Conservation (phyloP, 1,140 invertebrate species). For the Diploscapter pachys region DNA sequence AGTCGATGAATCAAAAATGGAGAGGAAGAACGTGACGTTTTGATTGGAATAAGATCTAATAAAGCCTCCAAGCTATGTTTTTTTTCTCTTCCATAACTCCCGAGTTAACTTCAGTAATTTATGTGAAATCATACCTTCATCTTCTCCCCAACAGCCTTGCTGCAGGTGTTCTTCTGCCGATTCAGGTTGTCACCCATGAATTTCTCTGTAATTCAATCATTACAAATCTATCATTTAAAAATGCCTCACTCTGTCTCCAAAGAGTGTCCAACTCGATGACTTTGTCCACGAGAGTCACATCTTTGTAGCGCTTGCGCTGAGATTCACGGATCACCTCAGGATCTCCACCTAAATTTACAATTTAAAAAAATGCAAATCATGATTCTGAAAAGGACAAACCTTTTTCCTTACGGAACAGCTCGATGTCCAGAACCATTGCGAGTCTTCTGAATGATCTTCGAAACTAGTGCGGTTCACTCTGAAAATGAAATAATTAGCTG, state of each 20-base stretch:
- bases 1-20: slow-evolving; percentile 36
- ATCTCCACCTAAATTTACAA: slow-evolving; percentile 65
- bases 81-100: background rate
- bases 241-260: slow-evolving; percentile 70
- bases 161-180: slow-evolving; percentile 90
- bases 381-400: slow-evolving; percentile 63
- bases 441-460: background rate
- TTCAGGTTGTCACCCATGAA: slow-evolving; percentile 87
- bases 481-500: no score
- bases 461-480: no score
- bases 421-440: slow-evolving; percentile 92
- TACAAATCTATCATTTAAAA: background rate
- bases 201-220: slow-evolving; percentile 65
- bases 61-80: no score
- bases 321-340: slow-evolving; percentile 85
- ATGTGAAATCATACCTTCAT: slow-evolving; percentile 73
- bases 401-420: slow-evolving; percentile 91
- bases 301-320: slow-evolving; percentile 87
- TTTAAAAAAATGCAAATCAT: background rate
- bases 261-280: slow-evolving; percentile 81
- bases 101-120: background rate
- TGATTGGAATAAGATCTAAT: no score
- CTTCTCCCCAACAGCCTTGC: slow-evolving; percentile 92
- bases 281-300: slow-evolving; percentile 82
- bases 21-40: slow-evolving; percentile 11